Percentiles rank a stretch among this genome's conserved stretches.
These are phyloP conservation scores for Drosophila rhopaloa DNA, from an alignment of 1,140 invertebrate species.

Conservation along the genomic window DNA sequence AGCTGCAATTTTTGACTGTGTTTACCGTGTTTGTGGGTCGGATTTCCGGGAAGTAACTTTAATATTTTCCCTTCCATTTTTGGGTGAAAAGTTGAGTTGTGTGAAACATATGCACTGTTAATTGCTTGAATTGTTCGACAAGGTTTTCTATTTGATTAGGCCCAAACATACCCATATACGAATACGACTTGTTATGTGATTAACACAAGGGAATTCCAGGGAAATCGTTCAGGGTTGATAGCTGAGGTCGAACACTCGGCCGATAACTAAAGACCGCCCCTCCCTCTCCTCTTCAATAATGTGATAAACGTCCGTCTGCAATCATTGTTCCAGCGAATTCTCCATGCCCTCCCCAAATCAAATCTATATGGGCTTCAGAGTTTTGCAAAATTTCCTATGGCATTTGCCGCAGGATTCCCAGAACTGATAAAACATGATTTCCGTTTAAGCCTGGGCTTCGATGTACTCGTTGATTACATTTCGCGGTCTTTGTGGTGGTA, in stretches of 20 bases:
- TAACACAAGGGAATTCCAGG: constrained; percentile 42
- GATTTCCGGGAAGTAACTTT: constrained; percentile 68
- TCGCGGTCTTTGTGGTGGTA: constrained; percentile 10
- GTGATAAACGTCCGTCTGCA: not conserved
- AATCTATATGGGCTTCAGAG: constrained; percentile 19
- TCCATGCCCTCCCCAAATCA: constrained; percentile 9
- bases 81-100: constrained; percentile 22
- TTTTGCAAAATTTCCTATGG: constrained; percentile 28
- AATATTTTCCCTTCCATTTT: constrained; percentile 23
- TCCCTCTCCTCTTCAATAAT: not conserved
- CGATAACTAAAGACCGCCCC: constrained; percentile 9
- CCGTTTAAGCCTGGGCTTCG: constrained; percentile 8
- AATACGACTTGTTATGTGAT: constrained; percentile 32
- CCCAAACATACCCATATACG: constrained; percentile 17
- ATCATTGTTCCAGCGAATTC: constrained; percentile 34
- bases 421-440: constrained; percentile 42
- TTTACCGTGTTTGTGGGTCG: constrained; percentile 32
- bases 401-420: constrained; percentile 25
- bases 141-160: constrained; percentile 44
- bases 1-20: constrained; percentile 49
- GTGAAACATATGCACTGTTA: constrained; percentile 54
- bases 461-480: constrained; percentile 22
- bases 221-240: constrained; percentile 17
- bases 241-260: constrained; percentile 4
- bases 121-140: constrained; percentile 48